phyloP scores from a whole-genome alignment of 1,140 invertebrate genomes.

The Semibalanus balanoides region DNA sequence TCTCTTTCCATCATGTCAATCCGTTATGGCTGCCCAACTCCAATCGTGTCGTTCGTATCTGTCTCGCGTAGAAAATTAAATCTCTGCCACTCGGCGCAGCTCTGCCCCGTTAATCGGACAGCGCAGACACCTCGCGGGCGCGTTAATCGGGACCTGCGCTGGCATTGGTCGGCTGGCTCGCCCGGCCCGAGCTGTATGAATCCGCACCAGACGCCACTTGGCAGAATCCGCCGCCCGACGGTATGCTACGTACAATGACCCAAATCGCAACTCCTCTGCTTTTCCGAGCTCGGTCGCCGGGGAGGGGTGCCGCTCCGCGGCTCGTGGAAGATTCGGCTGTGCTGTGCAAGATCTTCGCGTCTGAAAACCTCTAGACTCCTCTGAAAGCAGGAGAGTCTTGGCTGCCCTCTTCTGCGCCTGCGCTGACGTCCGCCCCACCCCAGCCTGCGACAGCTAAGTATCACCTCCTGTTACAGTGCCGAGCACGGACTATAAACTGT shows the following conservation, averaged over 20 bases:
- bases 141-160: neutral
- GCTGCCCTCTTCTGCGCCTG: too few species aligned
- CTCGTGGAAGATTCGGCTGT: too few species aligned
- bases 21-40: neutral
- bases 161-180: neutral
- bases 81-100: neutral
- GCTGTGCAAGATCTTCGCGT: too few species aligned
- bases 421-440: too few species aligned
- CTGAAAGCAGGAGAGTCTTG: too few species aligned
- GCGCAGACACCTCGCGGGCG: too few species aligned
- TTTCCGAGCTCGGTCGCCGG: neutral
- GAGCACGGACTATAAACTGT: too few species aligned
- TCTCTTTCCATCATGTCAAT: too few species aligned
- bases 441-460: too few species aligned
- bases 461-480: too few species aligned
- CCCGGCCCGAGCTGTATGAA: neutral
- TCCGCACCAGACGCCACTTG: neutral
- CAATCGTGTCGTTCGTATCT: neutral
- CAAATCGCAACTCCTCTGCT: neutral
- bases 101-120: neutral
- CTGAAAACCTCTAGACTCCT: too few species aligned
- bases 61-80: neutral
- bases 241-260: slow-evolving; percentile 1
- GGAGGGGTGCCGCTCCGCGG: too few species aligned
- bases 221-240: neutral